Evolutionary conservation across 2,888 invertebrate genomes (phyloP).

Genomic region (Meteorus colon): DNA sequence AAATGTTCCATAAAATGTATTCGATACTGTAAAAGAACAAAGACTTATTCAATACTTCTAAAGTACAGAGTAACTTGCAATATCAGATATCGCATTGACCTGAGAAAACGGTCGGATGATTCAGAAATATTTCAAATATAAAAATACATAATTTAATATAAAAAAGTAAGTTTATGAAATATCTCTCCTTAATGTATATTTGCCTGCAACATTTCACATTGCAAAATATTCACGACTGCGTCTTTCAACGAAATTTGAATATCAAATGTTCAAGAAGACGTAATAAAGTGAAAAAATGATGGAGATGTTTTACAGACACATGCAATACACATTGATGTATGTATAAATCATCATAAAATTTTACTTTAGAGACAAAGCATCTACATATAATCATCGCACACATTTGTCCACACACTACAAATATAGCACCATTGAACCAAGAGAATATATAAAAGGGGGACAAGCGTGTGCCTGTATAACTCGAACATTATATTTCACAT

Average conservation of each 20-base stretch:
- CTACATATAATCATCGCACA: neutral
- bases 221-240: neutral
- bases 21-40: no score
- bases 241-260: neutral
- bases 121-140: neutral
- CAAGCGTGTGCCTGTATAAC: neutral
- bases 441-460: neutral
- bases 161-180: neutral
- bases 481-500: constrained; percentile 1
- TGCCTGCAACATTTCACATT: neutral
- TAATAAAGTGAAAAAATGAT: neutral
- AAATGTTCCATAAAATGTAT: no score
- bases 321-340: neutral
- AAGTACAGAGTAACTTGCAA: no score
- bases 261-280: neutral
- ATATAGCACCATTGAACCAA: neutral
- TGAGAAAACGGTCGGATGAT: no score
- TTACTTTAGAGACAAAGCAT: neutral
- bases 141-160: neutral
- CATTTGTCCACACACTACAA: neutral
- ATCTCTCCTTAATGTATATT: neutral
- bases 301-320: neutral
- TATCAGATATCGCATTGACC: no score
- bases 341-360: neutral
- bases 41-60: no score